phyloP scores from a whole-genome alignment of 2,797 vertebrate genomes.

The Hoplostethus atlanticus region DNA sequence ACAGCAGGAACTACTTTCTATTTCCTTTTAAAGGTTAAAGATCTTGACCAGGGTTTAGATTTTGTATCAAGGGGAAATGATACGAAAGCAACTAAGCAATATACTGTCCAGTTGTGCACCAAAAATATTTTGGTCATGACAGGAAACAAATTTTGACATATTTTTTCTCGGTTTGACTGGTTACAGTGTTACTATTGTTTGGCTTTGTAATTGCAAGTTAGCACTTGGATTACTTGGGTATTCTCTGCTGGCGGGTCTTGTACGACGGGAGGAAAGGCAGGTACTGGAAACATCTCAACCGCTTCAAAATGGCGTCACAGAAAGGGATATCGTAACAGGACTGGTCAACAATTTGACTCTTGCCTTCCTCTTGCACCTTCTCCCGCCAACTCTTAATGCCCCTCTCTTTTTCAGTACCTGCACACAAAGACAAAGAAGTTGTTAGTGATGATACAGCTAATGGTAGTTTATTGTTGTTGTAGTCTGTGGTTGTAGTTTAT shows the following conservation, averaged over 20 bases:
- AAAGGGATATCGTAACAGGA: slow-evolving; percentile 79
- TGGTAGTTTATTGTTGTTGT: background rate
- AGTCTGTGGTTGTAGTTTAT: too few species aligned
- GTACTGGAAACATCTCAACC: slow-evolving; percentile 67
- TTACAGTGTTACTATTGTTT: background rate
- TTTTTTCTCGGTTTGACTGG: background rate
- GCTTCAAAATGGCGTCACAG: slow-evolving; percentile 68
- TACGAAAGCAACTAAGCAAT: background rate
- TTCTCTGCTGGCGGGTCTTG: slow-evolving; percentile 41
- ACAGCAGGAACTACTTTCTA: background rate
- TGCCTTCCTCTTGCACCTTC: slow-evolving; percentile 47
- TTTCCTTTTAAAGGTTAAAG: background rate
- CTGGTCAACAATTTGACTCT: slow-evolving; percentile 47
- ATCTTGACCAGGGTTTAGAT: background rate
- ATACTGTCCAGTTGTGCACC: background rate
- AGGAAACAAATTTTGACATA: background rate
- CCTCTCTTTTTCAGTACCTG: slow-evolving; percentile 83
- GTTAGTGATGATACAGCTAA: background rate
- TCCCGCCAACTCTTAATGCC: slow-evolving; percentile 72
- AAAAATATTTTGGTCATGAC: background rate
- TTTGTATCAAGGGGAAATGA: too few species aligned
- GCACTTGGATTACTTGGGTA: slow-evolving; percentile 20
- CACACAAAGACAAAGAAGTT: background rate
- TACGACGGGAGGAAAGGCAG: slow-evolving; percentile 85
- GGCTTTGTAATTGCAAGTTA: background rate